Evolutionary conservation across 2,888 invertebrate species (phyloP), one percentile per base, ranked within the genome.

Genomic region (Entomobrya proxima): DNA sequence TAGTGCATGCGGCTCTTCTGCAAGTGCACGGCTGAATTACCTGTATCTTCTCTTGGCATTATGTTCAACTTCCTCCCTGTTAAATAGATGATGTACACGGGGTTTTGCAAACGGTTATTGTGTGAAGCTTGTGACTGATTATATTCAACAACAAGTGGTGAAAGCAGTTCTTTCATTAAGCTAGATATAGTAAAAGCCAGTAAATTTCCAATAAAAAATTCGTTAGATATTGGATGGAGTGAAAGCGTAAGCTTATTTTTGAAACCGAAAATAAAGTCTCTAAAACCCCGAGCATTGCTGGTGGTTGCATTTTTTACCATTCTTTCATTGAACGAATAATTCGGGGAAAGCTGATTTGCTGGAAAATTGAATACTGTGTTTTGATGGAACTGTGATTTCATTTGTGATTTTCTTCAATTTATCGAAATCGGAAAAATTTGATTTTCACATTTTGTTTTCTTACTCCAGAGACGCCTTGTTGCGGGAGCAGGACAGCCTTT

Each of bases 61-160:
- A 61, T 61, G 35, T 37, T 64, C 64, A 64, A 64, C 64, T 64
- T 64, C 64, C 64, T 64, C 21, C 64, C 64, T 64, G 64, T 37
- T 35, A 37, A 64, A 61, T 61, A 61, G 18, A 61, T 61, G 64
- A 64, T 64, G n/a, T 64, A 21, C 35, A 27, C 18, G 37, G 32
- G 15, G n/a, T n/a, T n/a, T n/a, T n/a, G n/a, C n/a, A n/a, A n/a
- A n/a, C n/a, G n/a, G n/a, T n/a, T n/a, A n/a, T n/a, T n/a, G n/a
- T 15, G 35, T 5, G 32, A 1, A n/a, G 18, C 18, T 24, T 13
- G 11, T 2, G n/a, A 58, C 58, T 58, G 58, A 58, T 58, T 58
- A 58, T 58, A 13, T 58, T 27, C 15, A 30, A 61, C 64, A 64
- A 64, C 64, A 64, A 64, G 64, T 64, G 64, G 64, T 37, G n/a